phyloP scores from a whole-genome alignment of 1,140 invertebrate genomes.

The Leptestheria dahalacensis region DNA sequence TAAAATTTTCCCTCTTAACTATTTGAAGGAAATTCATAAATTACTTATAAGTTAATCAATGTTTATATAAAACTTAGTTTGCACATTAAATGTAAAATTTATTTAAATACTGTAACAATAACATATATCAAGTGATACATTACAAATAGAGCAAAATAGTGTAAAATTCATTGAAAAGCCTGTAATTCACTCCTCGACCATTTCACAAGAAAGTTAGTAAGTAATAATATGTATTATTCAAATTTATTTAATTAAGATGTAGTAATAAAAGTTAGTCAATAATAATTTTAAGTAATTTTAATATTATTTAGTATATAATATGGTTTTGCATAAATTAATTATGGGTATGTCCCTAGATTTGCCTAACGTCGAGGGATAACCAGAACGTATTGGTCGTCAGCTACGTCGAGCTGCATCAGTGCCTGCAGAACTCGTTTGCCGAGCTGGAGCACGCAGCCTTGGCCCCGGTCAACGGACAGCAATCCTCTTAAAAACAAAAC shows the following conservation, averaged over 20 bases:
- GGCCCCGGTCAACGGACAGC: neutral
- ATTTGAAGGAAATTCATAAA: neutral
- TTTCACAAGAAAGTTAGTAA: no score
- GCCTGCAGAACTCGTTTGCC: slow-evolving; percentile 78
- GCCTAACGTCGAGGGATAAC: slow-evolving; percentile 87
- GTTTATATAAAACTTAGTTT: no score
- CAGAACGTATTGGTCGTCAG: slow-evolving; percentile 88
- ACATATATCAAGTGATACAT: no score
- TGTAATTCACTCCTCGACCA: neutral
- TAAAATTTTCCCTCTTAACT: neutral
- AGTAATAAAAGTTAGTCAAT: no score
- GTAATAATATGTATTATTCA: no score
- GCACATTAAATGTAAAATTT: no score
- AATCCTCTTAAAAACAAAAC: neutral
- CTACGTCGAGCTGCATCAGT: slow-evolving; percentile 86
- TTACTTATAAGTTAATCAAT: neutral
- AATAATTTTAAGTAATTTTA: no score
- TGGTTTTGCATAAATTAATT: no score
- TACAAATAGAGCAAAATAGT: neutral
- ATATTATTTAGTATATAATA: no score
- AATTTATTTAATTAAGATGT: no score
- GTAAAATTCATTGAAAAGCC: neutral
- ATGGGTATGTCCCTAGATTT: slow-evolving; percentile 52
- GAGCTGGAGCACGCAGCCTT: slow-evolving; percentile 51
- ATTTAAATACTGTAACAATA: no score